Percentiles rank a stretch among this genome's conserved stretches.
Conservation (phyloP, 2,113 vertebrate genomes). For the Nothocercus julius region DNA sequence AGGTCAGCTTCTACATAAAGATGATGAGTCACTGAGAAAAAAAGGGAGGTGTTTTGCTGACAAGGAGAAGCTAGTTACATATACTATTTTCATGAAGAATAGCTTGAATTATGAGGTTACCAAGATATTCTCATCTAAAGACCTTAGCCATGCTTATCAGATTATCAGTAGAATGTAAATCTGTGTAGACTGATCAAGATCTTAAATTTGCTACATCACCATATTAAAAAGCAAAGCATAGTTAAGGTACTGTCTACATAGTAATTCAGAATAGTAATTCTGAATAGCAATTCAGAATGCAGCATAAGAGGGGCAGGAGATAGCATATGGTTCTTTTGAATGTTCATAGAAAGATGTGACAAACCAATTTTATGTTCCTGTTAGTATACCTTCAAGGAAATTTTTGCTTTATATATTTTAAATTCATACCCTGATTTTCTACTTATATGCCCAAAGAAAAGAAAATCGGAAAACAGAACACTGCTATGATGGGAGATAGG, state of each 20-base stretch:
- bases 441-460: not conserved
- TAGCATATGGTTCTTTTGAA: not conserved
- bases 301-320: not conserved
- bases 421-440: not conserved
- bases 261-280: too few relatives aligned
- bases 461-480: not conserved
- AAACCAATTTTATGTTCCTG: not conserved
- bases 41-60: not conserved
- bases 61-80: not conserved
- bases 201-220: not conserved
- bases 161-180: not conserved
- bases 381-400: not conserved
- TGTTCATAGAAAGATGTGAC: not conserved
- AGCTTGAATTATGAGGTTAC: not conserved
- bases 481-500: not conserved
- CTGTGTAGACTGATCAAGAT: not conserved
- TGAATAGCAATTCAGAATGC: not conserved
- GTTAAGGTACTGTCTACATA: not conserved
- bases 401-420: not conserved
- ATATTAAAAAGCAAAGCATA: not conserved
- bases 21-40: not conserved
- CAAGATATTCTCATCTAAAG: not conserved
- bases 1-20: constrained; percentile 1
- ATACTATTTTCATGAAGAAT: not conserved
- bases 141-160: not conserved